Conservation (phyloP, 2,113 vertebrate species). For the Sebastes fasciatus region DNA sequence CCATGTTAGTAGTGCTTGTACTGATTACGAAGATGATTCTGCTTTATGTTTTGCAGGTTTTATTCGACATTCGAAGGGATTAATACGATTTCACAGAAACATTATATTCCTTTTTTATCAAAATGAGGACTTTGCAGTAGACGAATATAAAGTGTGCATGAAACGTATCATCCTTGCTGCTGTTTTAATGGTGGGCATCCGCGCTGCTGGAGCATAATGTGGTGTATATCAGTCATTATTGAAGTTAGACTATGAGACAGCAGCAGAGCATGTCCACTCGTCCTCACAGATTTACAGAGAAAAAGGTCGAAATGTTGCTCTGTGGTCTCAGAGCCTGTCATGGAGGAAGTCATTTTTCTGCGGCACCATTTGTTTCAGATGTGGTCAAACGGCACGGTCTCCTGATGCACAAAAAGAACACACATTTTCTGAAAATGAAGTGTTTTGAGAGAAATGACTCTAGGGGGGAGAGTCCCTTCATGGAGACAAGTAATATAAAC, state of each 20-base stretch:
- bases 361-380: constrained; percentile 76
- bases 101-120: neutral
- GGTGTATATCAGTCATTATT: constrained; percentile 32
- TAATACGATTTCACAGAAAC: neutral
- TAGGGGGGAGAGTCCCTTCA: constrained; percentile 76
- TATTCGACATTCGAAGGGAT: constrained; percentile 11
- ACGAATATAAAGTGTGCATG: neutral
- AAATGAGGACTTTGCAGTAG: neutral
- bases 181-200: constrained; percentile 12
- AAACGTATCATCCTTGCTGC: neutral
- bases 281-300: constrained; percentile 46
- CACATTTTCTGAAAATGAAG: constrained; percentile 79
- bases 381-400: constrained; percentile 72
- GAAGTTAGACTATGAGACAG: constrained; percentile 39
- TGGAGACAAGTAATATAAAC: constrained; percentile 80
- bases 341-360: constrained; percentile 76
- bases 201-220: neutral
- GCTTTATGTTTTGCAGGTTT: constrained; percentile 16
- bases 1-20: neutral
- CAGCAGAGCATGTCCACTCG: constrained; percentile 40
- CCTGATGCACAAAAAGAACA: constrained; percentile 67
- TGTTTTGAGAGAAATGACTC: constrained; percentile 85
- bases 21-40: neutral
- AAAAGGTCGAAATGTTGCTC: constrained; percentile 46
- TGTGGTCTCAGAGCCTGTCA: constrained; percentile 43